Conservation (phyloP, 2,113 vertebrate species). For the Rhinolophus sinicus region DNA sequence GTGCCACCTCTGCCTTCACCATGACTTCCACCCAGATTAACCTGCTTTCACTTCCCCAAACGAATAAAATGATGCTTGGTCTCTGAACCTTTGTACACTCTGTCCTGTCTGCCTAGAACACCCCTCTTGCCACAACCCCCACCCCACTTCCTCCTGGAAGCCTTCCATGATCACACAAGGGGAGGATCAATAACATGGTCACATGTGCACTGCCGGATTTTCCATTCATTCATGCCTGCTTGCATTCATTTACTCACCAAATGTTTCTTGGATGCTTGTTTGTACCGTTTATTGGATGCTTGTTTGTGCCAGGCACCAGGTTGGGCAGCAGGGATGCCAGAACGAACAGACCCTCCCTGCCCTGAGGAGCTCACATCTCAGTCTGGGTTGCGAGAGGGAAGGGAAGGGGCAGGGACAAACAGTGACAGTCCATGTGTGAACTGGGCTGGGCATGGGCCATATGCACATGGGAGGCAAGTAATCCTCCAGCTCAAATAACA, state of each 20-base stretch:
- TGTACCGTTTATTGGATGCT: background rate
- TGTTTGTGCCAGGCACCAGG: background rate
- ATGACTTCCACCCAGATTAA: background rate
- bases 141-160: background rate
- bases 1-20: background rate
- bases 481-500: background rate
- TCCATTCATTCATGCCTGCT: background rate
- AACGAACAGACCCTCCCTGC: background rate
- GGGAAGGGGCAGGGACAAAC: background rate
- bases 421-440: background rate
- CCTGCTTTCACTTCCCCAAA: background rate
- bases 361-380: background rate
- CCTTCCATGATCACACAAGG: background rate
- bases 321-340: background rate
- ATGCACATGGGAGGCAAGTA: fast-evolving
- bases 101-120: background rate
- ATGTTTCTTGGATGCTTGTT: background rate
- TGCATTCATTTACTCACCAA: background rate
- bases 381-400: background rate
- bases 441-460: background rate
- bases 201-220: background rate
- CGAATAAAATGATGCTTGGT: background rate
- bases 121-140: fast-evolving
- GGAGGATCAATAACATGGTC: background rate
- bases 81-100: background rate